Percentiles rank a stretch among this genome's conserved stretches.
These are phyloP conservation scores for Eugnorisma glareosa DNA, from an alignment of 2,888 invertebrate genomes.

Conservation along the genomic window DNA sequence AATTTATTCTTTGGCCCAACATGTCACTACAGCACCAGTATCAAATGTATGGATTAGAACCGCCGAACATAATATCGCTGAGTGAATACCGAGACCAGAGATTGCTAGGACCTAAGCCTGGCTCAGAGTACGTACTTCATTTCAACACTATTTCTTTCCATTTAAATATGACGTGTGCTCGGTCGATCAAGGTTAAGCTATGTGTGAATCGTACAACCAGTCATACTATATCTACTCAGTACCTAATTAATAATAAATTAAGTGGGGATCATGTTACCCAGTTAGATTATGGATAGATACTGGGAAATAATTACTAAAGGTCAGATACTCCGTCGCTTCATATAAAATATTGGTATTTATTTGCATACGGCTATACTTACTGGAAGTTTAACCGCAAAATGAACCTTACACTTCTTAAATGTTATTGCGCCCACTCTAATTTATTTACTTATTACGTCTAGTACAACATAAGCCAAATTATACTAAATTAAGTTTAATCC, in stretches of 20 bases:
- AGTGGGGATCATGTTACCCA: not conserved
- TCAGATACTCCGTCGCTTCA: not conserved
- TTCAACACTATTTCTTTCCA: not conserved
- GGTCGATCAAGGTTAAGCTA: not conserved
- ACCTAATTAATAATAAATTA: not conserved
- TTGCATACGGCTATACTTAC: not conserved
- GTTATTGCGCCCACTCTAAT: too few species aligned
- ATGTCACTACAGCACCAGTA: constrained; percentile 3
- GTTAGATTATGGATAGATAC: not conserved
- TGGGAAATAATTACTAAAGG: not conserved
- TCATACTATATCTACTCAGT: not conserved
- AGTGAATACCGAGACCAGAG: constrained; percentile 35
- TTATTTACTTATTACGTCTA: too few species aligned
- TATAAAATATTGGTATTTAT: not conserved
- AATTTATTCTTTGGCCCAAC: not conserved
- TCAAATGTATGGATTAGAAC: not conserved
- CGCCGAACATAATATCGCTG: not conserved
- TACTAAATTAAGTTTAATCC: too few species aligned
- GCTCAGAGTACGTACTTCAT: constrained; percentile 28
- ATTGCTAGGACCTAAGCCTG: not conserved
- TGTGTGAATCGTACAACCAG: not conserved
- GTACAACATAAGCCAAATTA: too few species aligned
- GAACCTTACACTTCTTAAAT: not conserved
- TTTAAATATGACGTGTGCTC: not conserved
- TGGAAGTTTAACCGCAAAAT: not conserved